phyloP scores from a whole-genome alignment of 2,888 invertebrate genomes.

The Cremastobaeus sp. region DNA sequence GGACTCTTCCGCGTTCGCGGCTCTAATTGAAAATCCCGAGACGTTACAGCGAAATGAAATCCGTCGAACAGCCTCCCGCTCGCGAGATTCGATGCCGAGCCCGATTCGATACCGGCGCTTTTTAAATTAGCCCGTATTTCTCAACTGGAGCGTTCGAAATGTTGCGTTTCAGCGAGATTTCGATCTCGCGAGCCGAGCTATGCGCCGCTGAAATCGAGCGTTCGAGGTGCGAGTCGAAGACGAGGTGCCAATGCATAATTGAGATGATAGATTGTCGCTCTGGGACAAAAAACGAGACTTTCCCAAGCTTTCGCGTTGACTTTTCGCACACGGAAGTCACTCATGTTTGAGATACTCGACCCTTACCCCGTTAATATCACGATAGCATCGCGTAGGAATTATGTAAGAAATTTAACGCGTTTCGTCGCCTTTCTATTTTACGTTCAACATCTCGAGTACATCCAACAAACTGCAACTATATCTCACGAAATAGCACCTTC shows the following conservation, averaged over 20 bases:
- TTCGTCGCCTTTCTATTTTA: constrained; percentile 62
- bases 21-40: constrained; percentile 39
- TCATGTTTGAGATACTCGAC: constrained; percentile 58
- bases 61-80: too few relatives aligned
- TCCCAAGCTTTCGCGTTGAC: constrained; percentile 61
- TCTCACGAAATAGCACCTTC: constrained; percentile 29
- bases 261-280: constrained; percentile 52
- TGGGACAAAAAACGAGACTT: constrained; percentile 56
- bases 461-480: constrained; percentile 54
- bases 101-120: constrained; percentile 9
- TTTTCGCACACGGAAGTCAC: constrained; percentile 62
- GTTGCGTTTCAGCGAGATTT: constrained; percentile 26
- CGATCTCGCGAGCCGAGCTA: constrained; percentile 37
- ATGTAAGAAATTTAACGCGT: constrained; percentile 62
- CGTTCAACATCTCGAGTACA: constrained; percentile 44
- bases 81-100: too few relatives aligned
- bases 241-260: constrained; percentile 47
- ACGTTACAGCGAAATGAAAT: constrained; percentile 28
- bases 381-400: constrained; percentile 60
- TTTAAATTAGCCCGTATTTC: constrained; percentile 1
- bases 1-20: constrained; percentile 28
- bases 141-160: neutral
- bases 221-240: neutral
- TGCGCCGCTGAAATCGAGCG: neutral
- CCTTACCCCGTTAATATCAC: constrained; percentile 61